phyloP scores from a whole-genome alignment of 1,140 invertebrate species.

The Hesperophylax magnus region DNA sequence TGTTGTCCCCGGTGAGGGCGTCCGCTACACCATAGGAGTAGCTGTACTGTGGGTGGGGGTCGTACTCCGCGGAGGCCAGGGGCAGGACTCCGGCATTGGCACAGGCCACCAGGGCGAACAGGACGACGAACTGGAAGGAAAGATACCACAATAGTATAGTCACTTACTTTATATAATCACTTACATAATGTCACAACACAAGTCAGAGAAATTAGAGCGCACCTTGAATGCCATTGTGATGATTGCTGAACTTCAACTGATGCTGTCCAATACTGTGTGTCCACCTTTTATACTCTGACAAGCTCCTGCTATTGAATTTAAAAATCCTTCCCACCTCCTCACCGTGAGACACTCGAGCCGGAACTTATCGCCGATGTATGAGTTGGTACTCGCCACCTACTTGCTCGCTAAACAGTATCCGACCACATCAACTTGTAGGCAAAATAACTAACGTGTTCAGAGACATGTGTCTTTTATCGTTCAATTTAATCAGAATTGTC shows the following conservation, averaged over 20 bases:
- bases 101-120: slow-evolving; percentile 59
- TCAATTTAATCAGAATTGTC: not conserved
- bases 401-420: too few species aligned
- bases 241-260: slow-evolving; percentile 50
- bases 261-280: slow-evolving; percentile 1
- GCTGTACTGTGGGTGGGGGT: slow-evolving; percentile 64
- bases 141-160: slow-evolving; percentile 29
- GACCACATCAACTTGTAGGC: too few species aligned
- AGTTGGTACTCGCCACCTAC: not conserved
- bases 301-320: not conserved
- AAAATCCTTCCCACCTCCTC: slow-evolving; percentile 21
- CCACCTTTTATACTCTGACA: slow-evolving; percentile 45
- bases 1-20: slow-evolving; percentile 74
- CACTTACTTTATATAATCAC: not conserved
- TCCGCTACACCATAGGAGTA: slow-evolving; percentile 76
- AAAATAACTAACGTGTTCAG: not conserved
- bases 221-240: slow-evolving; percentile 55
- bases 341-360: not conserved
- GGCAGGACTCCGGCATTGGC: slow-evolving; percentile 55
- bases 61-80: slow-evolving; percentile 57
- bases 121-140: slow-evolving; percentile 60
- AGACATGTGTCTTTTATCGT: not conserved
- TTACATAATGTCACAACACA: not conserved
- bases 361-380: not conserved
- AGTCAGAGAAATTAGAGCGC: too few species aligned